These are phyloP conservation scores for Pangasius krempfi DNA, from an alignment of 2,797 vertebrate genomes.

Conservation along the genomic window DNA sequence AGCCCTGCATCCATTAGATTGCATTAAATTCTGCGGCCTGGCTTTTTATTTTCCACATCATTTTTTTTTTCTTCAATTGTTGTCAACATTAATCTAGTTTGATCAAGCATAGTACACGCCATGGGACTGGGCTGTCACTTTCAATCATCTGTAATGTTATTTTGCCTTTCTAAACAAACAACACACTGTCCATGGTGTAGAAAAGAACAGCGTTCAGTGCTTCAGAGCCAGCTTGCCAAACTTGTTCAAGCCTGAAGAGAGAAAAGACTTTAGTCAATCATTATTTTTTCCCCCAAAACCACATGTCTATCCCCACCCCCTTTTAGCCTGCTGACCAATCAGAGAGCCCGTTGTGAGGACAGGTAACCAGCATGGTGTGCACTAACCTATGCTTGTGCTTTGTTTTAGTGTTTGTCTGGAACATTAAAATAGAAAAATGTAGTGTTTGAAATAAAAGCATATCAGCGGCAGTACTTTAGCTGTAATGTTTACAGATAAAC, in stretches of 20 bases:
- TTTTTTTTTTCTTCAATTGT: conserved; percentile 47
- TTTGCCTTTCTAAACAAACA: conserved; percentile 33
- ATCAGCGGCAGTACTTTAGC: conserved; percentile 21
- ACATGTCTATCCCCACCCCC: conserved; percentile 46
- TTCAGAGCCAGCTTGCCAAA: neutral
- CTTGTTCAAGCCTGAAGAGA: conserved; percentile 6
- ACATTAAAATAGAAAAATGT: conserved; percentile 11
- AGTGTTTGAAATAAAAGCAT: conserved; percentile 2
- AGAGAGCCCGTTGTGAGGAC: conserved; percentile 51
- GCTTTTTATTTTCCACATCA: conserved; percentile 41
- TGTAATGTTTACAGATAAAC: conserved; percentile 42
- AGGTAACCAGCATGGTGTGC: conserved; percentile 67
- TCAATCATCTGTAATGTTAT: conserved; percentile 39
- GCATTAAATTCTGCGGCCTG: conserved; percentile 35
- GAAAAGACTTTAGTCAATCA: conserved; percentile 39
- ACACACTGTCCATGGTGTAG: conserved; percentile 12
- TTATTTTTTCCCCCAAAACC: conserved; percentile 51
- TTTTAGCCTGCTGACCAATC: conserved; percentile 67
- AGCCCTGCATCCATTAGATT: conserved; percentile 31
- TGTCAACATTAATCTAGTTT: conserved; percentile 44
- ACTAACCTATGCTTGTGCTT: conserved; percentile 4
- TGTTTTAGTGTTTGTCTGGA: conserved; percentile 21
- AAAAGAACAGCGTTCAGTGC: conserved; percentile 24
- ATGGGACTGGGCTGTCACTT: conserved; percentile 43
- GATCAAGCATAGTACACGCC: conserved; percentile 46